Base-by-base conservation (phyloP, 2,888 invertebrate species). In the Anthoptus insignis region DNA sequence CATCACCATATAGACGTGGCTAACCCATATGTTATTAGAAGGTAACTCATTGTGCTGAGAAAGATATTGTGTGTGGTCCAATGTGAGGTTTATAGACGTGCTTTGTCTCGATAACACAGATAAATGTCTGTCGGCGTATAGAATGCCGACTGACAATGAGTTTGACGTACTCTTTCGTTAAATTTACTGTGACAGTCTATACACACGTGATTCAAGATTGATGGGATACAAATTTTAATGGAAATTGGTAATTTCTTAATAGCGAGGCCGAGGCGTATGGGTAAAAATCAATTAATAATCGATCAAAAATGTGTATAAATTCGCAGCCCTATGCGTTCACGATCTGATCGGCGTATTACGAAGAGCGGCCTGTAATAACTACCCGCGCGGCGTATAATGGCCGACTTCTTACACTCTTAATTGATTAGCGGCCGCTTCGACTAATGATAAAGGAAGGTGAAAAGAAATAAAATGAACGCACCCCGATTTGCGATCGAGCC, bases 391-490 rank as follows among this genome's bases (percentile, higher is more conserved):
- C 85, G 87, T 87, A 89, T 93, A 93, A 93, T 92, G 87, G 90
- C 88, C 85, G 89, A 91, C 92, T 91, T 90, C 92, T 92, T 92
- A 91, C 89, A 88, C 91, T 92, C 92, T 93, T 93, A 93, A 93
- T 93, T 93, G 93, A 93, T 93, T 93, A 93, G 93, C 93, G 93
- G 93, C 90, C 88, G 89, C 89, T 86, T 84, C 84, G 89, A 81
- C 88, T 93, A 93, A 93, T 93, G 91, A 93, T 91, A 93, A 92
- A 91, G 92, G 87, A 91, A 91, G 89, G 91, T 90, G 89, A 91
- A 93, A 92, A 91, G 89, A 91, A 93, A 92, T 89, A 91, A 91
- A 90, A 89, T 81, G 84, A 85, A 84, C 79, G 81, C 82, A 81
- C 83, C 82, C 85, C 85, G 89, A 90, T 92, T 91, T 89, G 88